Evolutionary conservation across 2,888 invertebrate species (phyloP), one percentile per base, ranked within the genome.

Genomic region (Cistogaster globosa): DNA sequence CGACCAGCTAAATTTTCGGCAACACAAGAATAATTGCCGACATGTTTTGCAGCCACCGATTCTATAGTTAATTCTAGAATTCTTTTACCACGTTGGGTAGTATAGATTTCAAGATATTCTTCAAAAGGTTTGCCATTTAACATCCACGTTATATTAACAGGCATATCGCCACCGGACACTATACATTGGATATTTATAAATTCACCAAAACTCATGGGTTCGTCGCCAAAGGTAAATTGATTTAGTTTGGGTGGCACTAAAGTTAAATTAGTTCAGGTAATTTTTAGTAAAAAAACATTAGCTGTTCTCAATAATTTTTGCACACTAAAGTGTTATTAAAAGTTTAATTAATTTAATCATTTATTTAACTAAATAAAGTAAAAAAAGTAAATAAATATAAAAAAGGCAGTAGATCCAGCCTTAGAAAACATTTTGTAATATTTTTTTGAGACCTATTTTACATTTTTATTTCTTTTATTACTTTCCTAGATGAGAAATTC

Each of bases 171-270:
- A 62, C 93, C 93, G 7, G 92, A 90, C 11, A 94, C 92, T 1
- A 93, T 92, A 87, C 94, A 94, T 65, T 93, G 92, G 0, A 94
- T 91, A 65, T 93, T 93, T 0, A 93, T 93, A 81, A 93, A 91
- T 87, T 96, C 95, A 72, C 95, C 96, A 87, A 94, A 95, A 90
- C 95, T 95, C 92, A 95, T 94, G 84, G 95, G 94, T 87, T 95
- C 94, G 88, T 96, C 95, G 88, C 95, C 96, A 90, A 97, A 97
- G 83, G 94, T 93, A 92, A 97, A 97, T 87, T 96, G 95, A 91
- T 94, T 94, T 90, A 96, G 95, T 93, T 96, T 95, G 86, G 96
- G 96, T 91, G 95, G 94, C 94, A 95, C 97, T 96, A 75, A 67
- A 69, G n/a, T n/a, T 8, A 32, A 32, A 32, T 42, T 42, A 12